Conservation (phyloP, 2,797 vertebrate genomes). For the Oreortyx pictus region DNA sequence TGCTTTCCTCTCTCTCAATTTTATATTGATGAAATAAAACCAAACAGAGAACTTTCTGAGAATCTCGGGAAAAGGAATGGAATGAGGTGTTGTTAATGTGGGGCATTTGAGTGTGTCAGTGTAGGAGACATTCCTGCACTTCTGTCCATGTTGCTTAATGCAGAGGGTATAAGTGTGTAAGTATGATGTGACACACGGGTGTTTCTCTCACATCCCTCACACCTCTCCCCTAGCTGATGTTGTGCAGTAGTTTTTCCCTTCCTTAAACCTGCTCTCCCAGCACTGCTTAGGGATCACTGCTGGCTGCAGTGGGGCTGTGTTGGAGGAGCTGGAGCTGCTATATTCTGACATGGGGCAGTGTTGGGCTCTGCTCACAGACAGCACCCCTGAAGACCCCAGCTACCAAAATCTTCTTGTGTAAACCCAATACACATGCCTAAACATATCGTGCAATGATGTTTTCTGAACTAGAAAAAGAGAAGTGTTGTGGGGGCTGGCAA, state of each 20-base stretch:
- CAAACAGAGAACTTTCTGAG: not conserved
- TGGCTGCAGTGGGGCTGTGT: too few relatives aligned
- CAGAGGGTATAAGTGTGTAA: not conserved
- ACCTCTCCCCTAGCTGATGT: not conserved
- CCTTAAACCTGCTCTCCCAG: not conserved
- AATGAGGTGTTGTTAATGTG: not conserved
- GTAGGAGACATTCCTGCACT: not conserved
- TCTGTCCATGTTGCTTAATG: not conserved
- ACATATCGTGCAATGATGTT: accelerated
- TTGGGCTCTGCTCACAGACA: not conserved
- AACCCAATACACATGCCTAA: not conserved
- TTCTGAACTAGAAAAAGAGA: not conserved
- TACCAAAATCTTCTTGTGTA: not conserved
- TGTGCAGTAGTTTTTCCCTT: not conserved
- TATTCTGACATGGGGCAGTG: not conserved
- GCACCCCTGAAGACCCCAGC: not conserved
- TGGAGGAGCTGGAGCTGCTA: not conserved
- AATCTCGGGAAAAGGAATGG: not conserved
- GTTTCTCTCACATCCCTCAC: not conserved
- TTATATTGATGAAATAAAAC: not conserved
- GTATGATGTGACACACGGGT: too few relatives aligned
- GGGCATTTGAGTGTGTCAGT: not conserved
- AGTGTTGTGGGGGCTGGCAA: not conserved
- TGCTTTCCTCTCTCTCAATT: not conserved
- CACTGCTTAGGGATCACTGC: not conserved